Conservation (phyloP, 2,113 vertebrate species). For the Nesospiza acunhae region DNA sequence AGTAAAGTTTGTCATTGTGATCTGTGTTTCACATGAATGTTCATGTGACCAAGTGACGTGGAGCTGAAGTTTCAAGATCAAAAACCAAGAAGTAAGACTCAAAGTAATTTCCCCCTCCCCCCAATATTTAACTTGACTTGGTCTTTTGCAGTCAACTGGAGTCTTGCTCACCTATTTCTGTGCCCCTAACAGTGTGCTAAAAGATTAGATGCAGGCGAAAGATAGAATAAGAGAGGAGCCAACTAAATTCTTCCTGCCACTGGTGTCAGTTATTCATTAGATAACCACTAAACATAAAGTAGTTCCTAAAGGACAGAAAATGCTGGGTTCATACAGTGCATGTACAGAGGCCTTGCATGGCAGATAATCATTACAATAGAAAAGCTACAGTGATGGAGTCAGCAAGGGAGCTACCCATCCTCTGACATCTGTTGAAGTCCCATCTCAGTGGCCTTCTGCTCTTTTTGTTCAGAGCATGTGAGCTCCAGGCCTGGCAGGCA, state of each 20-base stretch:
- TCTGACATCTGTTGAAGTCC: not conserved
- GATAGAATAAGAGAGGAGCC: not conserved
- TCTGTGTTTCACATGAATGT: not conserved
- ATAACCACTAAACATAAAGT: not conserved
- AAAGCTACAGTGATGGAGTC: not conserved
- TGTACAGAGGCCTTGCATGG: not conserved
- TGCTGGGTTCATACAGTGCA: not conserved
- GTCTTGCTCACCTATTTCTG: not conserved
- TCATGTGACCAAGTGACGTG: not conserved
- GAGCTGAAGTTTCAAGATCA: not conserved
- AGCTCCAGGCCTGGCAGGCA: slow-evolving; percentile 21
- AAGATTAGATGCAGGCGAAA: not conserved
- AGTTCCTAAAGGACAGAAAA: not conserved
- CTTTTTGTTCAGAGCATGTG: not conserved
- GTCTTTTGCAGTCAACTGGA: not conserved
- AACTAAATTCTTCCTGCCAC: not conserved
- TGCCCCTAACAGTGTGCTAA: not conserved
- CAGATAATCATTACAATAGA: not conserved
- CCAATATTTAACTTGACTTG: not conserved
- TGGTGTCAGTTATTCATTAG: not conserved
- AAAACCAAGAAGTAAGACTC: not conserved
- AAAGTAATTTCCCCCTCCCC: not conserved
- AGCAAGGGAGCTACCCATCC: not conserved
- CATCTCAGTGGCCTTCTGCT: not conserved
- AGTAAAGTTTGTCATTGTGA: not conserved